These are phyloP conservation scores for Helleia helle DNA, from an alignment of 2,888 invertebrate species.

Conservation along the genomic window DNA sequence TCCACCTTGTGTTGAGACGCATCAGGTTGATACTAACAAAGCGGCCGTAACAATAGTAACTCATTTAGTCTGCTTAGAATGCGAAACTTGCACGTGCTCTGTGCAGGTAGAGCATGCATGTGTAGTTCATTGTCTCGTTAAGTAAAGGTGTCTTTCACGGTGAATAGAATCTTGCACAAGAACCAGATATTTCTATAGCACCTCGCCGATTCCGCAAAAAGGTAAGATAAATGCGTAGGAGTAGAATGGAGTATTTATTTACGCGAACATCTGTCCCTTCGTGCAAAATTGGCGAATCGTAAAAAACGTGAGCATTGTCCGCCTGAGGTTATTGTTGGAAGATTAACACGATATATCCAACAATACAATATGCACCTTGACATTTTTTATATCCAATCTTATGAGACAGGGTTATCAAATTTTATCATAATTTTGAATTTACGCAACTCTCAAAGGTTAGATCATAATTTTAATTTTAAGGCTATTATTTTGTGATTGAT, in stretches of 20 bases:
- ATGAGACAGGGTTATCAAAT: slow-evolving; percentile 7
- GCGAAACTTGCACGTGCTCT: slow-evolving; percentile 66
- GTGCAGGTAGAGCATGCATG: slow-evolving; percentile 64
- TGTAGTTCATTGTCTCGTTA: slow-evolving; percentile 56
- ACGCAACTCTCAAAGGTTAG: slow-evolving; percentile 7
- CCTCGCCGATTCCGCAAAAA: slow-evolving; percentile 46
- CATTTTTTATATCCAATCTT: slow-evolving; percentile 27
- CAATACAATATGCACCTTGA: slow-evolving; percentile 60
- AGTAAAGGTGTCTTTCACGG: slow-evolving; percentile 55
- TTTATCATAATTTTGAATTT: slow-evolving; percentile 7
- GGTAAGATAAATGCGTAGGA: slow-evolving; percentile 62
- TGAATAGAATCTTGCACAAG: slow-evolving; percentile 67
- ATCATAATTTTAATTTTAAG: slow-evolving; percentile 4
- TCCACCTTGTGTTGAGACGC: slow-evolving; percentile 28
- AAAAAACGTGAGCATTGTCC: slow-evolving; percentile 53
- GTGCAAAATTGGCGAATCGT: slow-evolving; percentile 46
- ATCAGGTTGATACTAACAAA: slow-evolving; percentile 35
- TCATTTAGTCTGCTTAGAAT: slow-evolving; percentile 42
- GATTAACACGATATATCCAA: slow-evolving; percentile 67
- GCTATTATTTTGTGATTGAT: slow-evolving; percentile 2
- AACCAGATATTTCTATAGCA: slow-evolving; percentile 39
- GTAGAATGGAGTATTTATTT: slow-evolving; percentile 60
- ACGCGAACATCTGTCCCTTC: slow-evolving; percentile 59
- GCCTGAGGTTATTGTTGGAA: slow-evolving; percentile 53
- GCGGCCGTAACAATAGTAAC: slow-evolving; percentile 30